Evolutionary conservation across 2,888 invertebrate genomes (phyloP), one percentile per base, ranked within the genome.

Genomic region (Limnephilus marmoratus): DNA sequence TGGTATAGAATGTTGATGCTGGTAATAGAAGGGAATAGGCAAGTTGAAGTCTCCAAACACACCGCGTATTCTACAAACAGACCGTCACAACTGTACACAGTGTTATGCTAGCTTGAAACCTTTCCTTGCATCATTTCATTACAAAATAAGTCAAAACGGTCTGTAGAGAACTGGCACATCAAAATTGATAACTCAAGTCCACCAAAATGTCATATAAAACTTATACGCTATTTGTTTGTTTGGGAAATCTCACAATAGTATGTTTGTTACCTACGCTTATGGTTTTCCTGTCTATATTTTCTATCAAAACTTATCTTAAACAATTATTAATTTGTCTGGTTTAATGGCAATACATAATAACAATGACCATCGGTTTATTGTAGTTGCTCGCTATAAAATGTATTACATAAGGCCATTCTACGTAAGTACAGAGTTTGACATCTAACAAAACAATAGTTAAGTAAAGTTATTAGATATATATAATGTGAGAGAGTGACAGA

Each of bases 111-210:
- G 18, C 24, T 18, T 24, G 68, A 68, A 68, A 24, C 68, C 68
- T 68, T 68, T 68, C 24, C 68, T 24, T 68, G 24, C 24, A 68
- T 68, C 68, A 24, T 9, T 24, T 91, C 85, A 87, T 87, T 68
- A 85, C 82, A 90, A 53, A 90, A 90, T 68, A 90, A 86, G 5
- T n/a, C 13, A 86, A 86, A 85, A 86, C 29, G 29, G n/a, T 86
- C 86, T 91, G 87, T 87, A 91, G 89, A 83, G 68, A 68, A 53
- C 31, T 68, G 88, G 53, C 88, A 88, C 88, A 68, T 80, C 53
- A 31, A 88, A 88, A 88, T 88, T 34, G 68, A 31, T 29, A 88
- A 53, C 29, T 88, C 29, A 68, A 88, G 37, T 88, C 68, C 53
- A 53, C 68, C 87, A 88, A 88, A 88, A 88, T 31, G 29, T 29